Base-by-base conservation (phyloP, 2,888 invertebrate species). In the Chymomyza procnemis region DNA sequence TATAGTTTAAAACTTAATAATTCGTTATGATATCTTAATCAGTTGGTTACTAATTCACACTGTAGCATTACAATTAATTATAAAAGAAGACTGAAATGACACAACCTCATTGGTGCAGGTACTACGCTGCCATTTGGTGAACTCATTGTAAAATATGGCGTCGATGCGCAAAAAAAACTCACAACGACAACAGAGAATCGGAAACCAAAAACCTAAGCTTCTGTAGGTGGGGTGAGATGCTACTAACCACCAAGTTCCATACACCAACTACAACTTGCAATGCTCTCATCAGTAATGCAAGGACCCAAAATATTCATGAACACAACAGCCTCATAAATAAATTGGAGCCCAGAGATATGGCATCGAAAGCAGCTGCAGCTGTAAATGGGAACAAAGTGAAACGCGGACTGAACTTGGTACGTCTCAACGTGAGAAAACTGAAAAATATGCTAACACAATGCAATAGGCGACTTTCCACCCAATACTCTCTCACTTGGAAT, bases 321-420 rank as follows among this genome's bases (percentile, higher is more conserved):
- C 80, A 82, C 78, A 80, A 77, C 80, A 77, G 78, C 73, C 80
- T 82, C 78, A 80, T 82, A 82, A 80, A 82, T 82, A 82, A 80
- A 78, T 78, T 80, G 72, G 71, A 80, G 68, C 73, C 34, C 34
- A 9, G 34, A 41, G 26, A 14, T 14, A 61, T 47, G 65, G 64
- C 63, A 59, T 66, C 47, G 56, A 14, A 46, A 48, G 50, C 16
- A 41, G 34, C 34, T 41, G 34, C 34, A 41, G 34, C 34, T 41
- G 34, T 12, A 61, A 71, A 67, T 66, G 76, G 67, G 66, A 67
- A 72, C 71, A 79, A 80, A 75, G 71, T 71, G 74, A 67, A 69
- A 69, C 12, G 9, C 68, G 68, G 74, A 67, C 72, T 70, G 5
- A 3, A 41, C 48, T 54, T 50, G 16, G 48, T 16, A 8, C 48